Evolutionary conservation across 2,888 invertebrate genomes (phyloP).

Genomic region (Drosophila emarginata): DNA sequence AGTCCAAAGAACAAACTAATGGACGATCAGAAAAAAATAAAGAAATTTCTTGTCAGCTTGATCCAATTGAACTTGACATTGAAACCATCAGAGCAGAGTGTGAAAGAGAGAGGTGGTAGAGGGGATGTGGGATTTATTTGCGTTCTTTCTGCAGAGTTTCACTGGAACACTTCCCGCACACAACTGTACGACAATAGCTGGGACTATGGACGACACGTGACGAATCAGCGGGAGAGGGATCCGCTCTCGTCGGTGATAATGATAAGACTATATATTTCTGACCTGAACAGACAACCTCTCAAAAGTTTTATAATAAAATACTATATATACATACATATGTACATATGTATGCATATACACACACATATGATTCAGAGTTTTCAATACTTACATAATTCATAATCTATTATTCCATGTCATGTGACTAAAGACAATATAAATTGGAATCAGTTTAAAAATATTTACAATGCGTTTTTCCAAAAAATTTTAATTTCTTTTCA

Average conservation of each 20-base stretch:
- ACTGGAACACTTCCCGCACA: conserved; percentile 29
- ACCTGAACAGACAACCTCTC: conserved; percentile 5
- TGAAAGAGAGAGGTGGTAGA: background rate
- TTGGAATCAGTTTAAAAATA: conserved; percentile 46
- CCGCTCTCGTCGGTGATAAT: conserved; percentile 12
- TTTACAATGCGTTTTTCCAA: conserved; percentile 69
- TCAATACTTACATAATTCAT: conserved; percentile 57
- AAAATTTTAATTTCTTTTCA: conserved; percentile 34
- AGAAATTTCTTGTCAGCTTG: conserved; percentile 15
- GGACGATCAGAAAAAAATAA: background rate
- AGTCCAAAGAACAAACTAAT: conserved; percentile 21
- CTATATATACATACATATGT: no score
- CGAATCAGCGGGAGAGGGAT: conserved; percentile 1
- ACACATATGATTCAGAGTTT: conserved; percentile 53
- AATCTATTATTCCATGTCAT: conserved; percentile 25
- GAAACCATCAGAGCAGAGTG: conserved; percentile 39
- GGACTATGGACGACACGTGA: conserved; percentile 31
- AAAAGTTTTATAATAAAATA: background rate
- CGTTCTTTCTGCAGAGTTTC: conserved; percentile 2
- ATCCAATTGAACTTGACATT: conserved; percentile 70
- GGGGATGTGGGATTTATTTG: background rate
- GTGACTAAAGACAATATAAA: background rate
- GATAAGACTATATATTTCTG: background rate
- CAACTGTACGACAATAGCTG: conserved; percentile 54
- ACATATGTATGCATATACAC: background rate